Base-by-base conservation (phyloP, 2,888 invertebrate genomes). In the Drosophila leonis region DNA sequence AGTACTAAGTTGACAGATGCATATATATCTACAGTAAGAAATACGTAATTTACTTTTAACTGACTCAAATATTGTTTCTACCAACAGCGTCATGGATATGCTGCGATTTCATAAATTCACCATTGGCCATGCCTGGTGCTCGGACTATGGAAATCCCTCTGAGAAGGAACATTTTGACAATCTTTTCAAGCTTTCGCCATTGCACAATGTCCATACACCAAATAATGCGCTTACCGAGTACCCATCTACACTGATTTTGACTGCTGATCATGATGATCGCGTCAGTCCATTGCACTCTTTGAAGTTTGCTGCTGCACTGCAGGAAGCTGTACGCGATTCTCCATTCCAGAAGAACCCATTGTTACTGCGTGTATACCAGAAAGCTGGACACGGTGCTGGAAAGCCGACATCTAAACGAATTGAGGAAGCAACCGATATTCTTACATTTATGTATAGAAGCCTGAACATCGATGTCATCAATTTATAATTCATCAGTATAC, bases 211-310 rank as follows among this genome's bases (percentile, higher is more conserved):
- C 12, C 94, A 94, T 71, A 93, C 95, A 15, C 97, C 98, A 0
- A 90, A 93, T 37, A 92, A 52, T 20, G 93, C 91, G 24, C 92
- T 93, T 9, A 92, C 92, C 12, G 96, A 98, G 93, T 99, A 98
- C 94, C 99, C 99, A 8, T 96, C 98, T 20, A 96, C 96, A 24
- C 94, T 99, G 75, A 95, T 99, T 71, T 94, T 98, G 82, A 99
- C 99, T n/a, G 99, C 98, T 24, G 99, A 99, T 94, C 99, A 99
- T 93, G 99, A 99, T 94, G 99, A 99, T 94, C 96, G 99, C 82
- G 99, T 99, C 76, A 99, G 99, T 78, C 99, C 99, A 56, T 95
- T 98, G 79, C 99, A 99, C 94, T 98, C 98, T 71, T 95, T 99
- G 52, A 99, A 99, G 94, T 98, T 97, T 93, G 96, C 97, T 69